These are phyloP conservation scores for Machaerirhynchus nigripectus DNA, from an alignment of 2,113 vertebrate species.

Conservation along the genomic window DNA sequence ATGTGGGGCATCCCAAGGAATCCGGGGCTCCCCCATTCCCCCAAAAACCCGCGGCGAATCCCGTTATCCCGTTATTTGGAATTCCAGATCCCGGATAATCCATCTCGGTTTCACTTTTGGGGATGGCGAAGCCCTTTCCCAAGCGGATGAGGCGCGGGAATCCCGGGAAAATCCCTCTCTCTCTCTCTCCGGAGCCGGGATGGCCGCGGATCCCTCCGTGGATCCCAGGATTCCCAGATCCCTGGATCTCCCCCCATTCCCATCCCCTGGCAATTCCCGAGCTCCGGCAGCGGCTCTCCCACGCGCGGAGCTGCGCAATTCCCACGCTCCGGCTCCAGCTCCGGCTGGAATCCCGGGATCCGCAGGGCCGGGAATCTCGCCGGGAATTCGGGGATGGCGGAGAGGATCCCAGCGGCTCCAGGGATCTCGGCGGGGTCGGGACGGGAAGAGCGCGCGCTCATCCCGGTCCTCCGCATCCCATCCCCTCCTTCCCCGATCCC, in stretches of 20 bases:
- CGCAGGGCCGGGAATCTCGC: background rate
- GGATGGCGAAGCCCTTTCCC: background rate
- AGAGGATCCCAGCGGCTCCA: background rate
- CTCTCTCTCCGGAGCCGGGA: background rate
- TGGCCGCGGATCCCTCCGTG: background rate
- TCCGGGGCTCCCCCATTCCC: too few relatives aligned
- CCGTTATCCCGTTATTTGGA: fast-evolving
- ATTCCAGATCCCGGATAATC: background rate
- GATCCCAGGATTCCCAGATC: background rate
- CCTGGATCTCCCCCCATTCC: background rate
- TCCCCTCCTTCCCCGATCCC: background rate
- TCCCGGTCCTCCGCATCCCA: background rate
- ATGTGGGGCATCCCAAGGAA: background rate
- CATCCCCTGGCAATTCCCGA: background rate
- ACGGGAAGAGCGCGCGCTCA: background rate
- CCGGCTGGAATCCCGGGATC: background rate
- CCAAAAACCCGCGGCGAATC: fast-evolving
- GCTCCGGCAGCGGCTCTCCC: background rate
- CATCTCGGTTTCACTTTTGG: fast-evolving
- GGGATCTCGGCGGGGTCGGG: background rate
- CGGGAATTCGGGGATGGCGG: fast-evolving
- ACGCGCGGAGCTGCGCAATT: background rate
- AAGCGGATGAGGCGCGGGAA: background rate
- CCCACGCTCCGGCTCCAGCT: background rate
- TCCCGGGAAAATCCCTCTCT: background rate